A percentile compares a stretch with the other conserved stretches of the same genome.
phyloP scores from a whole-genome alignment of 35 echinoderm and acorn worm genomes.

The Nesometra sesokonis region DNA sequence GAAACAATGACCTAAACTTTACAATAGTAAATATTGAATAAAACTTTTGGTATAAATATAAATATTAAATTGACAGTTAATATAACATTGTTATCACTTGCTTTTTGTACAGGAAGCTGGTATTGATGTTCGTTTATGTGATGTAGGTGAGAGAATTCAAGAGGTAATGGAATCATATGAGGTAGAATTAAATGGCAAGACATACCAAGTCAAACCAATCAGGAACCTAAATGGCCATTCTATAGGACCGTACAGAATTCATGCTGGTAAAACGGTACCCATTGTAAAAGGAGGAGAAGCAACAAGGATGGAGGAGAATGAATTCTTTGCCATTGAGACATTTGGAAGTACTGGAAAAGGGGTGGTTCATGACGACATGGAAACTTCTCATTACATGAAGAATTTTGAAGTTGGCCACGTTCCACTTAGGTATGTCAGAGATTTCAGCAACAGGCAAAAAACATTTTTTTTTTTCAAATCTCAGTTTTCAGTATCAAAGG shows the following conservation, averaged over 20 bases:
- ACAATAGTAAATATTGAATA: too few relatives aligned
- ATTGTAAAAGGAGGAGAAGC: slow-evolving; percentile 94
- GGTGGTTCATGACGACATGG: slow-evolving; percentile 91
- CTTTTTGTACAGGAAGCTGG: slow-evolving; percentile 69
- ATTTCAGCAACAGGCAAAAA: neutral
- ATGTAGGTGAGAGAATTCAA: slow-evolving; percentile 96
- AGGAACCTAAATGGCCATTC: slow-evolving; percentile 90
- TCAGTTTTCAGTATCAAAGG: too few relatives aligned
- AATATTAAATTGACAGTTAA: too few relatives aligned
- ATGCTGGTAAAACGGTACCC: slow-evolving; percentile 86
- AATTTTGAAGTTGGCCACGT: slow-evolving; percentile 98
- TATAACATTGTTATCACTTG: slow-evolving; percentile 2
- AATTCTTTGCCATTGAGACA: slow-evolving; percentile 92
- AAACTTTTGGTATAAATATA: too few relatives aligned
- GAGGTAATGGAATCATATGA: slow-evolving; percentile 99
- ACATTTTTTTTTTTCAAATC: too few relatives aligned
- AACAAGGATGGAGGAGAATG: slow-evolving; percentile 95
- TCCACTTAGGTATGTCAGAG: slow-evolving; percentile 61
- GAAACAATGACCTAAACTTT: too few relatives aligned
- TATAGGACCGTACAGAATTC: slow-evolving; percentile 92
- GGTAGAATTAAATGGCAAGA: slow-evolving; percentile 88
- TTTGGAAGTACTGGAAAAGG: slow-evolving; percentile 96
- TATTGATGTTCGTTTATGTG: slow-evolving; percentile 93
- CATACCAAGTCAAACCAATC: slow-evolving; percentile 81
- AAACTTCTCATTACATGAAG: slow-evolving; percentile 99